phyloP scores from a whole-genome alignment of 2,797 vertebrate genomes.

The Rhincodon typus region DNA sequence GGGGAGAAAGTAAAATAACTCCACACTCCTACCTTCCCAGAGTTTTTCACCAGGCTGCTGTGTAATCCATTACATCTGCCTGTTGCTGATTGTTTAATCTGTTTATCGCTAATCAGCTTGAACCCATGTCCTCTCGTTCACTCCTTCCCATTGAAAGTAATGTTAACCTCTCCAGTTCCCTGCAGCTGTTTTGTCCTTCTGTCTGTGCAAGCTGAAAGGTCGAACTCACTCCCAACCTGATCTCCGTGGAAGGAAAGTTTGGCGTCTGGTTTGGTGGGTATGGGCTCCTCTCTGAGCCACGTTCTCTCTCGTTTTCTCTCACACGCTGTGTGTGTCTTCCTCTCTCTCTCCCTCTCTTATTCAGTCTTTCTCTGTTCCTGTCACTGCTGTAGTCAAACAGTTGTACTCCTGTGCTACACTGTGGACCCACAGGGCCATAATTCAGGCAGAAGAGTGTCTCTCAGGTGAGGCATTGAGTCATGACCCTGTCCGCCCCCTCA shows the following conservation, averaged over 20 bases:
- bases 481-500: not conserved
- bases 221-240: not conserved
- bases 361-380: no score
- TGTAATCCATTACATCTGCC: not conserved
- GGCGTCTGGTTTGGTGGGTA: not conserved
- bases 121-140: not conserved
- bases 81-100: not conserved
- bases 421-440: no score
- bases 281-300: not conserved
- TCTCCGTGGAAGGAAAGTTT: no score
- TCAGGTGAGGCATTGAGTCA: no score
- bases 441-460: no score
- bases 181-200: not conserved
- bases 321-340: no score
- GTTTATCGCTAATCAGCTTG: not conserved
- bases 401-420: no score
- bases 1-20: no score
- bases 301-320: not conserved
- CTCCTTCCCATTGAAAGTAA: not conserved
- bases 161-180: not conserved
- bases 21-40: no score
- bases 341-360: no score
- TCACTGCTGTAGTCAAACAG: no score
- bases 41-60: no score
- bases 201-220: not conserved